phyloP scores from a whole-genome alignment of 1,140 invertebrate species.

The Drosophila pseudoobscura region DNA sequence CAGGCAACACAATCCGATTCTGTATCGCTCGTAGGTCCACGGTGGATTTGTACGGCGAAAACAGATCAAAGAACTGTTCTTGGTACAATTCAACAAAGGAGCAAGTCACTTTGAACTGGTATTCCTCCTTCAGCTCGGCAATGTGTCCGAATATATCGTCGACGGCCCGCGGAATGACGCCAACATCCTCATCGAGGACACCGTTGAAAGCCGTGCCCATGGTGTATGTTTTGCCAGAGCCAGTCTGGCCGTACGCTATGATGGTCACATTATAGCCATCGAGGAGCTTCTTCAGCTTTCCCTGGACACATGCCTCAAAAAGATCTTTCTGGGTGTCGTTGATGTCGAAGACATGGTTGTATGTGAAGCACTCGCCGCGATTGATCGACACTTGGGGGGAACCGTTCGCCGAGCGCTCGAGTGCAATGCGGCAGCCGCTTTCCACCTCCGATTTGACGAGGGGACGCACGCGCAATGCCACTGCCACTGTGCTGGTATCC shows the following conservation, averaged over 20 bases:
- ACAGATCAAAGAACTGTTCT: slow-evolving; percentile 91
- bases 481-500: slow-evolving; percentile 83
- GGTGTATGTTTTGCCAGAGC: slow-evolving; percentile 95
- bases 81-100: slow-evolving; percentile 91
- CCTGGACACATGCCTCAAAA: slow-evolving; percentile 90
- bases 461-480: slow-evolving; percentile 92
- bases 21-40: slow-evolving; percentile 93
- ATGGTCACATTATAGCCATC: slow-evolving; percentile 95
- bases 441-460: slow-evolving; percentile 89
- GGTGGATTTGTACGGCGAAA: slow-evolving; percentile 87
- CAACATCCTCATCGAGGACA: slow-evolving; percentile 86
- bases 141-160: slow-evolving; percentile 92
- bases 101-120: slow-evolving; percentile 89
- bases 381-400: slow-evolving; percentile 89
- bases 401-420: slow-evolving; percentile 85
- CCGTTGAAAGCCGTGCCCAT: slow-evolving; percentile 93
- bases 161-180: slow-evolving; percentile 94
- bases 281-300: slow-evolving; percentile 91
- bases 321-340: slow-evolving; percentile 89
- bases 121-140: slow-evolving; percentile 86
- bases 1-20: slow-evolving; percentile 86
- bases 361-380: slow-evolving; percentile 91
- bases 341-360: slow-evolving; percentile 92
- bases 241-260: slow-evolving; percentile 96
- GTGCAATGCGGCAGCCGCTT: slow-evolving; percentile 87